Conservation (phyloP, 2,113 vertebrate genomes). For the Sclerurus mexicanus region DNA sequence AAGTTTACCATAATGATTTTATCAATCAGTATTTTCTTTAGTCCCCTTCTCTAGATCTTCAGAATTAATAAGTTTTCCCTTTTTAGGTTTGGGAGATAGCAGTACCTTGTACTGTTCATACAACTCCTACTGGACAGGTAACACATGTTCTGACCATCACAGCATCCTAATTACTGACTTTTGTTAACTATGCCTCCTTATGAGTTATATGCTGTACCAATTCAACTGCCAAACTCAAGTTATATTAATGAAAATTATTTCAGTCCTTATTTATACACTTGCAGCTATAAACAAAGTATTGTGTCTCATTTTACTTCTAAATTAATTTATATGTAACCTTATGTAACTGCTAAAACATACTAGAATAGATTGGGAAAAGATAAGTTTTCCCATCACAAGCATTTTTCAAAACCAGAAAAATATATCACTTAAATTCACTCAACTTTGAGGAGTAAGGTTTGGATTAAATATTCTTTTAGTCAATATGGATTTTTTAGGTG, state of each 20-base stretch:
- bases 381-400: neutral
- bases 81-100: neutral
- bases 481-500: neutral
- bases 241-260: neutral
- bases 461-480: neutral
- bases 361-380: neutral
- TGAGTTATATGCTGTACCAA: neutral
- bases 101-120: neutral
- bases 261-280: neutral
- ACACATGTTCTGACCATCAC: neutral
- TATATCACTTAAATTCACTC: neutral
- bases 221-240: neutral
- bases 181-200: neutral
- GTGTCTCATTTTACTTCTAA: neutral
- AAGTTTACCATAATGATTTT: neutral
- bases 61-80: neutral
- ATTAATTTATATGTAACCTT: neutral
- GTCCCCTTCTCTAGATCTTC: neutral
- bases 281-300: neutral
- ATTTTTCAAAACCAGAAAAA: neutral
- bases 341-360: neutral
- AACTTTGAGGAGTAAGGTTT: neutral
- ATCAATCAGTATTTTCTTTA: neutral
- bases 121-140: neutral
- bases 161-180: neutral